phyloP scores from a whole-genome alignment of 2,888 invertebrate genomes.

The Marasmarcha lunaedactyla region DNA sequence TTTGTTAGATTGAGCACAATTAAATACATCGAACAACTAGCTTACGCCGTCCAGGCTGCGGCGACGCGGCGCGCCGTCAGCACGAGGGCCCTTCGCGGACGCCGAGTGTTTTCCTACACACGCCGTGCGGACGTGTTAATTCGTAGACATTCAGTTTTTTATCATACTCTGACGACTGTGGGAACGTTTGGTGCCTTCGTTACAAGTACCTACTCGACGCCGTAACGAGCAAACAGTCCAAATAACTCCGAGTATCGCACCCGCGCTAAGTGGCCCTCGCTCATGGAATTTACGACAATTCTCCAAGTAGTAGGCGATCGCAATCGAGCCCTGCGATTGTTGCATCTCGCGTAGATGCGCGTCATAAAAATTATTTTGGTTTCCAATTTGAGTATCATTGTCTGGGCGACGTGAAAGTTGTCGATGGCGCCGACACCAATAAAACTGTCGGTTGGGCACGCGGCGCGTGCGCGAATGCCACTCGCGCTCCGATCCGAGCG shows the following conservation, averaged over 20 bases:
- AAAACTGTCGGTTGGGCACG: constrained; percentile 43
- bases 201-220: constrained; percentile 56
- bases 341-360: constrained; percentile 27
- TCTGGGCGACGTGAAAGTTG: constrained; percentile 63
- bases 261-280: constrained; percentile 57
- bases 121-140: constrained; percentile 66
- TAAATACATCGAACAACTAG: constrained; percentile 52
- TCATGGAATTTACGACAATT: constrained; percentile 57
- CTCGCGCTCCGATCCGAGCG: constrained; percentile 22
- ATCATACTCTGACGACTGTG: constrained; percentile 66
- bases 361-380: constrained; percentile 60
- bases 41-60: constrained; percentile 38
- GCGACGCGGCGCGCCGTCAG: constrained; percentile 40
- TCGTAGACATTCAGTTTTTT: constrained; percentile 66
- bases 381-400: constrained; percentile 63
- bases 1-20: constrained; percentile 48
- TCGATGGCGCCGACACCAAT: constrained; percentile 64
- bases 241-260: constrained; percentile 54
- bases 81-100: constrained; percentile 60
- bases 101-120: constrained; percentile 67
- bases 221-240: constrained; percentile 63
- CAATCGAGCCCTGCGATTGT: constrained; percentile 39
- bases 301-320: constrained; percentile 33
- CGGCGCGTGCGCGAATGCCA: constrained; percentile 41
- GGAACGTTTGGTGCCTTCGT: constrained; percentile 65